Conservation (phyloP, 2,797 vertebrate genomes). For the Eupleurogrammus muticus region DNA sequence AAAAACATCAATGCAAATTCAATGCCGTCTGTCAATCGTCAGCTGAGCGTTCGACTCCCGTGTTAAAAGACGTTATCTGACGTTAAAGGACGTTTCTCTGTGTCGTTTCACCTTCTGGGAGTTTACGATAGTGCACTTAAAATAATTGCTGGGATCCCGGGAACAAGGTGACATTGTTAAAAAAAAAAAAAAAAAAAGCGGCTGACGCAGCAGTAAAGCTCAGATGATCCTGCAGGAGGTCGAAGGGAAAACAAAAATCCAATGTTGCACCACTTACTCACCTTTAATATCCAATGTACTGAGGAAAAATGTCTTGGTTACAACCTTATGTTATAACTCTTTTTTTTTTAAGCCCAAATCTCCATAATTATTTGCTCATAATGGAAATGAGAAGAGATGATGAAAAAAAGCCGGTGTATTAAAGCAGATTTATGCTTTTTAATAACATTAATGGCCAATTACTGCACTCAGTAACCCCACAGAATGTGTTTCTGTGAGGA, state of each 20-base stretch:
- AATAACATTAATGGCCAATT: too few relatives aligned
- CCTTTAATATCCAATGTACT: too few relatives aligned
- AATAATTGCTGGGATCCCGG: not conserved
- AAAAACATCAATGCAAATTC: slow-evolving; percentile 14
- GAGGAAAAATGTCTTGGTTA: too few relatives aligned
- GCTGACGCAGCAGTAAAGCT: not conserved
- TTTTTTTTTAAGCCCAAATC: too few relatives aligned
- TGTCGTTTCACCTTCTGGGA: not conserved
- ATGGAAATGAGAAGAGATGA: too few relatives aligned
- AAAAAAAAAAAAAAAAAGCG: too few relatives aligned
- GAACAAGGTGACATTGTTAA: not conserved
- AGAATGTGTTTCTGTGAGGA: too few relatives aligned
- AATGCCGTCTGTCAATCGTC: not conserved
- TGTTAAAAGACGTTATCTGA: not conserved
- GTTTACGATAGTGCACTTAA: not conserved
- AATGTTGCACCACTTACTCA: too few relatives aligned
- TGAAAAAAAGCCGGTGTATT: too few relatives aligned
- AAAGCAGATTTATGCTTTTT: not conserved
- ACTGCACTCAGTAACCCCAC: too few relatives aligned
- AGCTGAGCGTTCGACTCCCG: not conserved
- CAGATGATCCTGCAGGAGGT: not conserved
- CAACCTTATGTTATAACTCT: too few relatives aligned
- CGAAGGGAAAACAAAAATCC: not conserved
- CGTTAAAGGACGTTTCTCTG: not conserved
- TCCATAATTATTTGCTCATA: too few relatives aligned